Percentiles rank a stretch among this genome's conserved stretches.
Evolutionary conservation across 2,888 invertebrate species (phyloP).

Genomic region (Lithophane ornitopus): DNA sequence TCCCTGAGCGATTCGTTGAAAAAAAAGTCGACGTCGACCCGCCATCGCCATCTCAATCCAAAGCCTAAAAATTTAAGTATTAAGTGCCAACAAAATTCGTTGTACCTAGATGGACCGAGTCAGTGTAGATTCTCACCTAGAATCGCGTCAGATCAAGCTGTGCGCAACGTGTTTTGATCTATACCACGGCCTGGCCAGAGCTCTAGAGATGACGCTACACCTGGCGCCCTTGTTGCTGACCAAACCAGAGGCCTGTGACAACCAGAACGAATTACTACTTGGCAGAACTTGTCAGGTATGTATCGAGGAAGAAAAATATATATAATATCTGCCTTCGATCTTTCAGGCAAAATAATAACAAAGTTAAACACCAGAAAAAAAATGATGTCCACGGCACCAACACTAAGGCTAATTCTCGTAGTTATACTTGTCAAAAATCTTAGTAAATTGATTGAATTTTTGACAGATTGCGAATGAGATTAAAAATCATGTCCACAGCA

Average conservation of each 20-base stretch:
- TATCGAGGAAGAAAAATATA: too few species aligned
- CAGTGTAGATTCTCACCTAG: slow-evolving; percentile 88
- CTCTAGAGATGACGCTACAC: slow-evolving; percentile 94
- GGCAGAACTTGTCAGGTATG: slow-evolving; percentile 90
- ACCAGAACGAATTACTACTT: slow-evolving; percentile 92
- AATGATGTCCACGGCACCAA: background rate
- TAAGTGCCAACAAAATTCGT: background rate
- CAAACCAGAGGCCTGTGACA: slow-evolving; percentile 92
- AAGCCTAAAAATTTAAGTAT: background rate
- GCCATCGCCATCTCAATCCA: too few species aligned
- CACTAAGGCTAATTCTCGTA: too few species aligned
- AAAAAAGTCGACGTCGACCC: too few species aligned
- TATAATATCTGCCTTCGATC: background rate
- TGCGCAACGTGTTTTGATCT: slow-evolving; percentile 96
- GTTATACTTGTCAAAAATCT: too few species aligned
- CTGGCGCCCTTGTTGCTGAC: slow-evolving; percentile 92
- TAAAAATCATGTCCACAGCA: too few species aligned
- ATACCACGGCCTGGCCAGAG: slow-evolving; percentile 94
- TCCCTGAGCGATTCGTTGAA: too few species aligned
- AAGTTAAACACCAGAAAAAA: background rate
- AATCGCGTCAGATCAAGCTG: slow-evolving; percentile 94
- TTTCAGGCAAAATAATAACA: background rate
- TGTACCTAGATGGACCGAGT: slow-evolving; percentile 81
- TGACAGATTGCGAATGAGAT: too few species aligned
- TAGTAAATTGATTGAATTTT: too few species aligned